Conservation (phyloP, 2,113 vertebrate genomes). For the Catharus fuscescens region DNA sequence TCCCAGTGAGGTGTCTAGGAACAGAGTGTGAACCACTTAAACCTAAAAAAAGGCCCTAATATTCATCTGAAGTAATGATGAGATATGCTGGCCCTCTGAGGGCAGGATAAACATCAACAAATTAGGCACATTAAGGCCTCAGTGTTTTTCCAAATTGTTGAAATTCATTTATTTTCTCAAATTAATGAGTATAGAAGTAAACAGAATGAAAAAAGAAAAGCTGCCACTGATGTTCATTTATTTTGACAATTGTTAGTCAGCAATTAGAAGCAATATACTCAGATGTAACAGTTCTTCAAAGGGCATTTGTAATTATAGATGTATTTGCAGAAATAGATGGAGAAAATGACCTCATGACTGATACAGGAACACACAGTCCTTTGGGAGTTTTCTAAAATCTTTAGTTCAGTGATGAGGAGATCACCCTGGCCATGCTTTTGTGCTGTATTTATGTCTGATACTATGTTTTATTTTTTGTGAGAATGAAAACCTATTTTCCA, state of each 20-base stretch:
- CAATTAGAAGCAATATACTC: not conserved
- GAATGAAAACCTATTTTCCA: not conserved
- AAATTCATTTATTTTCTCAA: not conserved
- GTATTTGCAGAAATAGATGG: not conserved
- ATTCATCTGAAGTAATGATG: not conserved
- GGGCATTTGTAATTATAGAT: not conserved
- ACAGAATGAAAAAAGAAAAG: not conserved
- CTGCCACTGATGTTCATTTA: not conserved
- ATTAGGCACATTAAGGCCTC: not conserved
- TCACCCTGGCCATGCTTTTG: not conserved
- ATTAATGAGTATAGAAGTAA: not conserved
- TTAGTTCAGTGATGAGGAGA: not conserved
- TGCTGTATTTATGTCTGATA: not conserved
- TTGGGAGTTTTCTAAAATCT: not conserved
- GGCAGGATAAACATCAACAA: not conserved
- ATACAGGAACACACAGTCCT: not conserved
- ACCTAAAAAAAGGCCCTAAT: not conserved
- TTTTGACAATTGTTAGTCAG: not conserved
- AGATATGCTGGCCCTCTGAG: not conserved
- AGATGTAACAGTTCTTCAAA: not conserved
- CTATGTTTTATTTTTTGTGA: not conserved
- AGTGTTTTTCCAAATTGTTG: not conserved
- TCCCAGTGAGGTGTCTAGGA: not conserved
- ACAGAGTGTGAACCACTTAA: not conserved
- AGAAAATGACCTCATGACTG: not conserved